Evolutionary conservation across 2,113 vertebrate genomes (phyloP).

Genomic region (Micromys minutus): DNA sequence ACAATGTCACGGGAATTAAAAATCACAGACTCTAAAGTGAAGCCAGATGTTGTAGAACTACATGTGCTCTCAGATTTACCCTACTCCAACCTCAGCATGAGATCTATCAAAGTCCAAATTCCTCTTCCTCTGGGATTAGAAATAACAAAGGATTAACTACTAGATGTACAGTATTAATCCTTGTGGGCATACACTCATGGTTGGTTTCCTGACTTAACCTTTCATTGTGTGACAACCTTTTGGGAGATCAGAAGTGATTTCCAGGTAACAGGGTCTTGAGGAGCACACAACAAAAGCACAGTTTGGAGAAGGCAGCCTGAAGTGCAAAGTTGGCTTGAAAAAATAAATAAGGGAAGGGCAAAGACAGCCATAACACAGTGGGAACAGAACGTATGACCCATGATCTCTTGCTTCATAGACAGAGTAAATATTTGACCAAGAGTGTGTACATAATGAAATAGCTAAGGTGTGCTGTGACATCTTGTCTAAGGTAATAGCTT

Average conservation of each 20-base stretch:
- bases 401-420: slow-evolving; percentile 21
- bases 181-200: background rate
- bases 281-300: background rate
- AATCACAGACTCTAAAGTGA: background rate
- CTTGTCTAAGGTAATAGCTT: background rate
- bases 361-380: background rate
- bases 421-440: slow-evolving; percentile 15
- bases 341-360: background rate
- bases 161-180: background rate
- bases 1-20: background rate
- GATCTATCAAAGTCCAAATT: background rate
- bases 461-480: background rate
- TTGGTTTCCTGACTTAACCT: background rate
- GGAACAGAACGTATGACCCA: background rate
- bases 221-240: background rate
- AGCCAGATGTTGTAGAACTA: background rate
- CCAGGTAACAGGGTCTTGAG: background rate
- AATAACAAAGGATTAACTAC: background rate
- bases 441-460: background rate
- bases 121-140: background rate
- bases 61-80: background rate
- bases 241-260: background rate
- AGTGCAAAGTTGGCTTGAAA: background rate
- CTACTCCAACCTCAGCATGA: background rate
- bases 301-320: background rate